Percentiles rank a stretch among this genome's conserved stretches.
These are phyloP conservation scores for Melanotaenia pygmaea DNA, from an alignment of 2,797 vertebrate species.

Conservation along the genomic window DNA sequence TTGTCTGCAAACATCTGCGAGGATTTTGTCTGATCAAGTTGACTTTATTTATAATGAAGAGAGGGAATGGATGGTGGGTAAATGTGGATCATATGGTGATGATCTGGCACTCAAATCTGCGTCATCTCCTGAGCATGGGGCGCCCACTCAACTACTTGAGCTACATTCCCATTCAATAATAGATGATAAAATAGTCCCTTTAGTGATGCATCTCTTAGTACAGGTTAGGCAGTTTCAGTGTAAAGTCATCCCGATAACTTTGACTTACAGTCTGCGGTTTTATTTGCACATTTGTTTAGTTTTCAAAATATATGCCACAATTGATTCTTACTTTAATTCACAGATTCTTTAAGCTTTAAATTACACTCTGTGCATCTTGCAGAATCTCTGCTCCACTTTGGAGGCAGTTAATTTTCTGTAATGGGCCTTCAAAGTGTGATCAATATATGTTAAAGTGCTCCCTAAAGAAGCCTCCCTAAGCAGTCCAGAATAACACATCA, in stretches of 20 bases:
- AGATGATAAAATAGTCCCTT: neutral
- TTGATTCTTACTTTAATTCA: conserved; percentile 33
- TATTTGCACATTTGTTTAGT: conserved; percentile 41
- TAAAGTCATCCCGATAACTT: neutral
- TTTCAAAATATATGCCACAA: conserved; percentile 19
- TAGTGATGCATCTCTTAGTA: neutral
- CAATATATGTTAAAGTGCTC: conserved; percentile 60
- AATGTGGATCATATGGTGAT: too few species aligned
- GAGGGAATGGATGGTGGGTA: too few species aligned
- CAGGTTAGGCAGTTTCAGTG: neutral
- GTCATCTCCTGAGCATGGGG: too few species aligned
- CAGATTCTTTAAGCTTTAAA: conserved; percentile 44
- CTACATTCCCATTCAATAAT: too few species aligned
- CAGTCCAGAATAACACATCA: conserved; percentile 50
- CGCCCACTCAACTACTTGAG: too few species aligned
- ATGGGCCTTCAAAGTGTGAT: conserved; percentile 46
- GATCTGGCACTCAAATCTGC: too few species aligned
- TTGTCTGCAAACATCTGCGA: too few species aligned
- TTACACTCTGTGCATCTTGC: conserved; percentile 23
- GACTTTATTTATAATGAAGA: too few species aligned
- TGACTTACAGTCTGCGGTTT: neutral
- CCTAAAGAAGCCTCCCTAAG: conserved; percentile 52
- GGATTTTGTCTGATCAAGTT: too few species aligned
- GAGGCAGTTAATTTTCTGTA: conserved; percentile 59
- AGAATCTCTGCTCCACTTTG: conserved; percentile 25